Conservation (phyloP, 1,140 invertebrate genomes). For the Drosophila subobscura region DNA sequence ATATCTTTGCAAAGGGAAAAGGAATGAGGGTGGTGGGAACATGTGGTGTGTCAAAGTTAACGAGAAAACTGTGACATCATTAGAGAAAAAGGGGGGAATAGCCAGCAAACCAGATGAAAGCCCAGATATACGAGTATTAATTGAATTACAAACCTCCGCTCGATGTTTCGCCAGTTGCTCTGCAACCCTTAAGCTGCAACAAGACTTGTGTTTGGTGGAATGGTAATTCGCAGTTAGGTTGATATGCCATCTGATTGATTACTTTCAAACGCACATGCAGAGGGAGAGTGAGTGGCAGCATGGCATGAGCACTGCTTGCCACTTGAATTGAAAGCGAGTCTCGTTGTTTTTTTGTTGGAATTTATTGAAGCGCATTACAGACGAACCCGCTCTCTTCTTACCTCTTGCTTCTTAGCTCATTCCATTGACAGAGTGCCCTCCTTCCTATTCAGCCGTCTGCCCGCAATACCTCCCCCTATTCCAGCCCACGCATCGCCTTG, state of each 20-base stretch:
- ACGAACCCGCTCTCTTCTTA: neutral
- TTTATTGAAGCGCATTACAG: slow-evolving; percentile 39
- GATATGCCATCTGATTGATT: slow-evolving; percentile 43
- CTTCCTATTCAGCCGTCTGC: neutral
- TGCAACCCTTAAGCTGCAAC: slow-evolving; percentile 13
- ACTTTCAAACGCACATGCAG: neutral
- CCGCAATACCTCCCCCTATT: neutral
- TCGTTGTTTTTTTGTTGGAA: slow-evolving; percentile 35
- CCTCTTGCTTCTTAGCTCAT: too few relatives aligned
- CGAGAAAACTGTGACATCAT: slow-evolving; percentile 30
- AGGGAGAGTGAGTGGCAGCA: too few relatives aligned
- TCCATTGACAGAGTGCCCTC: neutral
- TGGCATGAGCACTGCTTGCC: slow-evolving; percentile 14
- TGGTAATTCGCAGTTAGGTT: slow-evolving; percentile 52
- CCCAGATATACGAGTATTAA: slow-evolving; percentile 27
- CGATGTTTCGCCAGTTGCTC: slow-evolving; percentile 17
- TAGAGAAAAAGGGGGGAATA: neutral
- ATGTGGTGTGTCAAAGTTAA: slow-evolving; percentile 13
- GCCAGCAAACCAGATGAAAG: slow-evolving; percentile 14
- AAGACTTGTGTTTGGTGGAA: slow-evolving; percentile 26
- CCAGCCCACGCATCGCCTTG: slow-evolving; percentile 21
- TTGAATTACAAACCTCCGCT: slow-evolving; percentile 30
- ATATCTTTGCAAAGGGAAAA: slow-evolving; percentile 12
- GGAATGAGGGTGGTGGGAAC: too few relatives aligned
- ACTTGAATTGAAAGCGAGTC: slow-evolving; percentile 44